Base-by-base conservation (phyloP, 2,888 invertebrate species). In the Ceratothoa steindachneri region DNA sequence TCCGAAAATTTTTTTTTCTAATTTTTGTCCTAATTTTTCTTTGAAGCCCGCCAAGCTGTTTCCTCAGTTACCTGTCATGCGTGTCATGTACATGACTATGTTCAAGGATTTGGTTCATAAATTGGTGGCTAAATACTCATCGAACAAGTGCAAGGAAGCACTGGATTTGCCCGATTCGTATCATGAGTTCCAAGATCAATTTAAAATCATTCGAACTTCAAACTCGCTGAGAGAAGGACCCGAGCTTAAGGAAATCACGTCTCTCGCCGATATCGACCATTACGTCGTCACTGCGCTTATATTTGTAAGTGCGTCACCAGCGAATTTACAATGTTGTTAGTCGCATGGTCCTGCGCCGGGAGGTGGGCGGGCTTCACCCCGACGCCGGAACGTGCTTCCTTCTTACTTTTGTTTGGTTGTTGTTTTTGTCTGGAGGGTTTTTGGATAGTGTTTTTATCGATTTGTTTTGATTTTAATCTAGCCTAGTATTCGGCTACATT, bases 201-300 rank as follows among this genome's bases (percentile, higher is more conserved):
- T 84, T 69, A 82, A 83, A 5, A 75, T 85, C 1, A 82, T 84
- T 22, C 41, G 83, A 65, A 85, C 85, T 0, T 81, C 82, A 19
- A 83, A 82, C 55, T 81, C 82, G 0, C 80, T 83, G 0, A 81
- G 77, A 27, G 81, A 81, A 15, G 82, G 82, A 27, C 83, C 83
- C 0, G 82, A 82, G 28, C 82, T 83, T 28, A 82, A 84, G 51
- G 85, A 87, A 68, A 85, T 87, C 0, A 82, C 82, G 28, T 84
- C 82, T 53, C 81, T 83, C 1, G 85, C 85, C 12, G 89, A 89
- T 65, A 86, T 90, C 65, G 85, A 86, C 75, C 84, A 84, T 51
- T 85, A 86, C 30, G 86, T 88, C 0, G 85, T 90, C 0, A 87
- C 87, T 80, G 86, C 87, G 19, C 85, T 91, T 0, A 87, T 86